Percentiles rank a stretch among this genome's conserved stretches.
phyloP scores from a whole-genome alignment of 2,113 vertebrate genomes.

The Solea senegalensis region DNA sequence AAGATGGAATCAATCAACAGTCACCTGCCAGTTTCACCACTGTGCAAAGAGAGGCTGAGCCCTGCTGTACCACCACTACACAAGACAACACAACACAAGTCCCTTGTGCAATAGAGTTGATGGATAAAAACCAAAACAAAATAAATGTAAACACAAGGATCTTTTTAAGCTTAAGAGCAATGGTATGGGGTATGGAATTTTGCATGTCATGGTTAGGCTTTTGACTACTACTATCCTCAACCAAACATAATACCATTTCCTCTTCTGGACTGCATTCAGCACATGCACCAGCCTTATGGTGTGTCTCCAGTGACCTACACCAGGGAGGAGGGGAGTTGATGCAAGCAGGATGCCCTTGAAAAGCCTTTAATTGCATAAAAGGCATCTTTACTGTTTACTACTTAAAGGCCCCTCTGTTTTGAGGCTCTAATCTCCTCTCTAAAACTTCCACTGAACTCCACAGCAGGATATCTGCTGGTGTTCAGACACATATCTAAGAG shows the following conservation, averaged over 20 bases:
- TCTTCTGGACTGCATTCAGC: not conserved
- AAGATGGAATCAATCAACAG: constrained; percentile 1
- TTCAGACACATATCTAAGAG: constrained; percentile 42
- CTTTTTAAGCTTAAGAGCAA: not conserved
- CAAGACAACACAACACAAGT: not conserved
- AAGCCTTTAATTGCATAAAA: constrained; percentile 16
- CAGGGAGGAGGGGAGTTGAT: constrained; percentile 5
- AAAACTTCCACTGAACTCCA: constrained; percentile 40
- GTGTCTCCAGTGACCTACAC: constrained; percentile 29
- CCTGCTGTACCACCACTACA: not conserved
- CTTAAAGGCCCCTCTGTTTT: constrained; percentile 9
- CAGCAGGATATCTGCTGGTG: constrained; percentile 27
- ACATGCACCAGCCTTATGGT: constrained; percentile 1
- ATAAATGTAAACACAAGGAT: too few relatives aligned
- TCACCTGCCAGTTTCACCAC: constrained; percentile 10
- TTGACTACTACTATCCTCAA: not conserved
- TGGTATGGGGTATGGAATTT: not conserved
- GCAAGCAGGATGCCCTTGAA: constrained; percentile 27
- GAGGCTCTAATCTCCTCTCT: constrained; percentile 3
- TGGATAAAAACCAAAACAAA: not conserved
- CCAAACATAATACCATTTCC: not conserved
- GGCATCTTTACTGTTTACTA: constrained; percentile 2
- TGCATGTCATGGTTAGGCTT: not conserved
- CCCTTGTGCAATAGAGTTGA: not conserved
- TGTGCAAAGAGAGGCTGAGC: not conserved